phyloP scores from a whole-genome alignment of 2,113 vertebrate genomes.

The Gracilinanus agilis region DNA sequence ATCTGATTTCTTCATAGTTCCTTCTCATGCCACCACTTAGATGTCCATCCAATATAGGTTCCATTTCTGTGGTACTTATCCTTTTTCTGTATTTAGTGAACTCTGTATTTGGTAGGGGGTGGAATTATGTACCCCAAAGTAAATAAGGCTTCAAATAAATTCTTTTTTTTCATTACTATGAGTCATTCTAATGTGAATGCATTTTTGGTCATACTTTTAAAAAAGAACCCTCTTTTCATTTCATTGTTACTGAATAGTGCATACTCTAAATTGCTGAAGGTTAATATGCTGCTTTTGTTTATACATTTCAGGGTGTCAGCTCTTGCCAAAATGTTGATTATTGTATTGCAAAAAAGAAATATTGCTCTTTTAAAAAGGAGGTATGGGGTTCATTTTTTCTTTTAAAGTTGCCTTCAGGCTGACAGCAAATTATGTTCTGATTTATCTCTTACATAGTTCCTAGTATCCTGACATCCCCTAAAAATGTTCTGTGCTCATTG shows the following conservation, averaged over 20 bases:
- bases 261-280: neutral
- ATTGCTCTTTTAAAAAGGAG: constrained; percentile 28
- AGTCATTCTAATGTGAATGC: neutral
- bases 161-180: neutral
- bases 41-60: neutral
- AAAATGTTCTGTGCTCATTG: constrained; percentile 60
- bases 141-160: neutral
- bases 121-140: neutral
- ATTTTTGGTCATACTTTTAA: neutral
- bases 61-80: neutral
- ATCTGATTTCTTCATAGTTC: neutral
- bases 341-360: constrained; percentile 25
- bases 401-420: constrained; percentile 34
- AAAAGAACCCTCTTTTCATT: neutral
- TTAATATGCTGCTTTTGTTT: neutral
- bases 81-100: neutral
- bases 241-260: neutral
- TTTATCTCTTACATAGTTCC: constrained; percentile 48
- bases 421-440: constrained; percentile 22
- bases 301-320: neutral
- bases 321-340: constrained; percentile 7
- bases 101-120: neutral
- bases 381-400: neutral
- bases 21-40: neutral
- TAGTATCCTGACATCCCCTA: constrained; percentile 30